A percentile compares a stretch with the other conserved stretches of the same genome.
Evolutionary conservation across 2,113 vertebrate genomes (phyloP).

Genomic region (Parus major): DNA sequence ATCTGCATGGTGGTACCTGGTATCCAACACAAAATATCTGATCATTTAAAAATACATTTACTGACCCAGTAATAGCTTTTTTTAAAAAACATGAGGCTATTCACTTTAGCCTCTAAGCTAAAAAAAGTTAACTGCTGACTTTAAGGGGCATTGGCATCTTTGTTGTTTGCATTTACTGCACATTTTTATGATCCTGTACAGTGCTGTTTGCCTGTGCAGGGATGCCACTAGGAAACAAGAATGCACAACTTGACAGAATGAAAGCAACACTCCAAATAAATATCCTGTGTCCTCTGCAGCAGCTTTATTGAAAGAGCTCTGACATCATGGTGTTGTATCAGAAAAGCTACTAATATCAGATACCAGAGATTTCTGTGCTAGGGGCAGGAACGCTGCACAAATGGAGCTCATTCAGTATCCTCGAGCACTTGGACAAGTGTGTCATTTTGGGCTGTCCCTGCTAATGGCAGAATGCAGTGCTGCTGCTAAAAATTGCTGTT

Average conservation of each 20-base stretch:
- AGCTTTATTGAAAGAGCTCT: conserved; percentile 12
- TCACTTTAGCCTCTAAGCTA: background rate
- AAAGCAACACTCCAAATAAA: conserved; percentile 21
- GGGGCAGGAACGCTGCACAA: background rate
- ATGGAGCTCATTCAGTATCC: background rate
- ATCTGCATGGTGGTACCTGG: background rate
- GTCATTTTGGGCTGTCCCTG: background rate
- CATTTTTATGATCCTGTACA: background rate
- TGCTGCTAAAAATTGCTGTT: background rate
- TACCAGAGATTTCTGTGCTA: background rate
- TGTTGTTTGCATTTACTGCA: background rate
- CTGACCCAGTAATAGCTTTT: background rate
- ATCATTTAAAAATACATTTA: background rate
- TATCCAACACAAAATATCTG: background rate
- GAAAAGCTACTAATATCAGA: background rate
- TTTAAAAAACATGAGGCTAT: background rate
- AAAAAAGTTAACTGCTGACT: background rate
- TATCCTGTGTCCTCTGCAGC: background rate
- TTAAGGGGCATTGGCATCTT: background rate
- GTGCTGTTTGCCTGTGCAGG: background rate
- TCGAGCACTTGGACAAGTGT: background rate
- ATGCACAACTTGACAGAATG: background rate
- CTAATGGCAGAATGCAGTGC: background rate
- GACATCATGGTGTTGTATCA: conserved; percentile 7
- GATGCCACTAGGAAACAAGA: background rate